phyloP scores from a whole-genome alignment of 2,113 vertebrate genomes.

The Corythoichthys intestinalis region DNA sequence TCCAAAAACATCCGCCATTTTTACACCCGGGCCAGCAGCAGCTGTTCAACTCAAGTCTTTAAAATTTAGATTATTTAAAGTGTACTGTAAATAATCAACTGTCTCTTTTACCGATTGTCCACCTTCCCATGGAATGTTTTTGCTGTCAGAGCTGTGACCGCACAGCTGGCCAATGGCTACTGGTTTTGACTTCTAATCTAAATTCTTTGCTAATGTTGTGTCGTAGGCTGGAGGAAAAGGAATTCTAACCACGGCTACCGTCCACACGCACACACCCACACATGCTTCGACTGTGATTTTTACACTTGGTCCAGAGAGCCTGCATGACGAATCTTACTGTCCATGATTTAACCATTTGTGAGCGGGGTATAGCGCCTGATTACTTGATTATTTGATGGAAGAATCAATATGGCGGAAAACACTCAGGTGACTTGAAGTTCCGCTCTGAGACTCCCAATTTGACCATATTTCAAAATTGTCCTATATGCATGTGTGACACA shows the following conservation, averaged over 20 bases:
- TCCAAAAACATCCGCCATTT: constrained; percentile 25
- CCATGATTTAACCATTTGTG: constrained; percentile 21
- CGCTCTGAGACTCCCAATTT: too few relatives aligned
- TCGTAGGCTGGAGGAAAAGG: constrained; percentile 32
- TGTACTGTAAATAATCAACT: constrained; percentile 34
- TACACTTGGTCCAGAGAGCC: constrained; percentile 11
- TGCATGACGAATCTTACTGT: background rate
- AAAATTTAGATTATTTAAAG: background rate
- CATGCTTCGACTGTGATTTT: constrained; percentile 34
- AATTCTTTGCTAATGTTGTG: constrained; percentile 57
- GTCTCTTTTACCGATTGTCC: constrained; percentile 22
- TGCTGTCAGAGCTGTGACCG: constrained; percentile 24
- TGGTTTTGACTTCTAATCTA: constrained; percentile 52
- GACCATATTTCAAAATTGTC: too few relatives aligned
- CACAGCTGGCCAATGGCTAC: constrained; percentile 42
- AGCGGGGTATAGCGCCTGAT: too few relatives aligned
- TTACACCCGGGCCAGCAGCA: constrained; percentile 31
- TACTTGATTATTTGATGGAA: too few relatives aligned
- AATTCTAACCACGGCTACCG: constrained; percentile 23
- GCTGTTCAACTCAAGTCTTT: constrained; percentile 52
- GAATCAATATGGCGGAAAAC: too few relatives aligned
- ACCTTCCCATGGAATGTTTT: constrained; percentile 35
- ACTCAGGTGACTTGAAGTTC: too few relatives aligned
- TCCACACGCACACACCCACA: constrained; percentile 31
- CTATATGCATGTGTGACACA: too few relatives aligned